These are phyloP conservation scores for Caenorhabditis uteleia DNA, from an alignment of 2,888 invertebrate genomes.

Conservation along the genomic window DNA sequence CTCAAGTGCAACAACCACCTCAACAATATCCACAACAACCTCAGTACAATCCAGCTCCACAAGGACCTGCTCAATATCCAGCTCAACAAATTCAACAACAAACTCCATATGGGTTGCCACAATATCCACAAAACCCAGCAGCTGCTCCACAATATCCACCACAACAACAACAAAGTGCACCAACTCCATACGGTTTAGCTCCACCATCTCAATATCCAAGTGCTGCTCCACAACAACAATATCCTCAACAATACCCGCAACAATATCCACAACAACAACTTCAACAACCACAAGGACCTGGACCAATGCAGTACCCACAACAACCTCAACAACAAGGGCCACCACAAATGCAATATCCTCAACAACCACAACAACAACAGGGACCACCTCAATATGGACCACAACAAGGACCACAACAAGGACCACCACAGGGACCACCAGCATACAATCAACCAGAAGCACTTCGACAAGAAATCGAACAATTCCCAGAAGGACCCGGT, in stretches of 20 bases:
- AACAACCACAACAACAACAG: not conserved
- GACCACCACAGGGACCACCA: constrained; percentile 6
- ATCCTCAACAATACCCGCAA: not conserved
- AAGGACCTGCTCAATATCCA: constrained; percentile 1
- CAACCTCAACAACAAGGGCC: constrained; percentile 6
- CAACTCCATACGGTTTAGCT: too few species aligned
- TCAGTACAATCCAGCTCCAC: not conserved
- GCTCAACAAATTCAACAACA: too few species aligned
- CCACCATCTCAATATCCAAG: not conserved
- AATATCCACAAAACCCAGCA: not conserved
- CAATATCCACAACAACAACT: constrained; percentile 2
- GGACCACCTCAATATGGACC: not conserved
- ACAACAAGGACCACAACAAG: not conserved
- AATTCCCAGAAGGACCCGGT: constrained; percentile 17
- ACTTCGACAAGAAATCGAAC: not conserved
- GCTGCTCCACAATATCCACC: constrained; percentile 2
- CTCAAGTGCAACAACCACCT: constrained; percentile 2
- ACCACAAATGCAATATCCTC: not conserved
- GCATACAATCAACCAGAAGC: constrained; percentile 15
- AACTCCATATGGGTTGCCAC: too few species aligned
- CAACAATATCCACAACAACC: constrained; percentile 12
- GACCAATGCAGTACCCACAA: not conserved
- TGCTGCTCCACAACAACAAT: not conserved
- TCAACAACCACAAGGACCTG: not conserved
- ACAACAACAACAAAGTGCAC: not conserved